Evolutionary conservation across 2,888 invertebrate genomes (phyloP).

Genomic region (Andrena minutula): DNA sequence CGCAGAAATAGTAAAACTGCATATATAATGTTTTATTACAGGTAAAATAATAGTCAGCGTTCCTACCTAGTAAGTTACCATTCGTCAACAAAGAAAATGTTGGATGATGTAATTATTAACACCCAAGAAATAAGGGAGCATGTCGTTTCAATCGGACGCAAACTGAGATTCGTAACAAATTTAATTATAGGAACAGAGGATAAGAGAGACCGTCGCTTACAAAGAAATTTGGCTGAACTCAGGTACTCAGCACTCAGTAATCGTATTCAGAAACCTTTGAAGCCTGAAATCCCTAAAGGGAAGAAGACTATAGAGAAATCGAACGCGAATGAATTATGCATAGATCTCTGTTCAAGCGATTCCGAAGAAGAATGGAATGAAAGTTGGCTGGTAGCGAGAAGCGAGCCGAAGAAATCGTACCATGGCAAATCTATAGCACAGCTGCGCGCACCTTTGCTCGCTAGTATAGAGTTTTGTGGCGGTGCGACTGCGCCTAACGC

Average conservation of each 20-base stretch:
- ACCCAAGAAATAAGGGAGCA: constrained; percentile 48
- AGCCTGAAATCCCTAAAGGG: neutral
- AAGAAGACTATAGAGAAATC: constrained; percentile 6
- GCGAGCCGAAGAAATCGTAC: no score
- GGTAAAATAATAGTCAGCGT: no score
- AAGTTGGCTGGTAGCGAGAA: no score
- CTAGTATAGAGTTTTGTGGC: constrained; percentile 14
- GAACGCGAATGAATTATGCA: neutral
- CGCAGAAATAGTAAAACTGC: no score
- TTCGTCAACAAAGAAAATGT: no score
- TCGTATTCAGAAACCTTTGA: neutral
- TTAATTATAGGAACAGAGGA: constrained; percentile 31
- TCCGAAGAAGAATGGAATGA: constrained; percentile 36
- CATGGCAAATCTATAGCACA: no score
- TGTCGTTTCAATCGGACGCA: constrained; percentile 40
- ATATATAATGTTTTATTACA: no score
- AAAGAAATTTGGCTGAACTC: neutral
- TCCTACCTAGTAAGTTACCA: no score
- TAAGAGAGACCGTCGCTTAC: neutral
- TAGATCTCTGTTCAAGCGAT: constrained; percentile 40
- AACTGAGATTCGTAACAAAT: constrained; percentile 33
- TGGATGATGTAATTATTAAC: constrained; percentile 7
- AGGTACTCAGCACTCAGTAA: no score
- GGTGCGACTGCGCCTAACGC: neutral
- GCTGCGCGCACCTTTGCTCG: constrained; percentile 11